Conservation (phyloP, 1,140 invertebrate species). For the Diachasma alloeum region DNA sequence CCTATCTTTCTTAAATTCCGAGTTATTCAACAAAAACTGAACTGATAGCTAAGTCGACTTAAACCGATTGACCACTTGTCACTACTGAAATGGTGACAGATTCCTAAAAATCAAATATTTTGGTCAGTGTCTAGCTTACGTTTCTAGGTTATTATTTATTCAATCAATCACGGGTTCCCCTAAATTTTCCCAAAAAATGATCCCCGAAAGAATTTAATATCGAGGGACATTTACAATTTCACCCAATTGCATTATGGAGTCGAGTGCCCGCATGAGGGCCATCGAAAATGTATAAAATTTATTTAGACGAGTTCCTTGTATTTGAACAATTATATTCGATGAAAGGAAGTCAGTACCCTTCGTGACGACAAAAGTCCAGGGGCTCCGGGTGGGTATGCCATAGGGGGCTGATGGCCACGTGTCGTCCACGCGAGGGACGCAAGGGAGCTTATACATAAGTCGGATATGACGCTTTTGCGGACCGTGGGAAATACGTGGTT, state of each 20-base stretch:
- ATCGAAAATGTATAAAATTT: neutral
- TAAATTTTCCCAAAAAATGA: neutral
- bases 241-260: neutral
- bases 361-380: constrained; percentile 12
- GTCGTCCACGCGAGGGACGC: constrained; percentile 31
- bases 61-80: no score
- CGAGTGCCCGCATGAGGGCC: constrained; percentile 1
- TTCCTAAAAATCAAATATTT: no score
- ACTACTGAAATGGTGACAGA: no score
- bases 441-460: constrained; percentile 24
- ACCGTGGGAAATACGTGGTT: constrained; percentile 22
- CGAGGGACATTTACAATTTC: neutral
- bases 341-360: neutral
- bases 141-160: no score
- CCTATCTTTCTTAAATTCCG: no score
- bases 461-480: constrained; percentile 29
- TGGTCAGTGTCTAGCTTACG: no score
- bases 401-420: constrained; percentile 30
- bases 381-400: neutral
- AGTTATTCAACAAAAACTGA: no score
- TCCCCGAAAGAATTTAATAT: neutral
- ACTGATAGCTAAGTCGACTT: no score
- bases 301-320: neutral
- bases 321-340: neutral
- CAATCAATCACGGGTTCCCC: no score